phyloP scores from a whole-genome alignment of 2,797 vertebrate species.

The Pseudocheirus occidentalis region DNA sequence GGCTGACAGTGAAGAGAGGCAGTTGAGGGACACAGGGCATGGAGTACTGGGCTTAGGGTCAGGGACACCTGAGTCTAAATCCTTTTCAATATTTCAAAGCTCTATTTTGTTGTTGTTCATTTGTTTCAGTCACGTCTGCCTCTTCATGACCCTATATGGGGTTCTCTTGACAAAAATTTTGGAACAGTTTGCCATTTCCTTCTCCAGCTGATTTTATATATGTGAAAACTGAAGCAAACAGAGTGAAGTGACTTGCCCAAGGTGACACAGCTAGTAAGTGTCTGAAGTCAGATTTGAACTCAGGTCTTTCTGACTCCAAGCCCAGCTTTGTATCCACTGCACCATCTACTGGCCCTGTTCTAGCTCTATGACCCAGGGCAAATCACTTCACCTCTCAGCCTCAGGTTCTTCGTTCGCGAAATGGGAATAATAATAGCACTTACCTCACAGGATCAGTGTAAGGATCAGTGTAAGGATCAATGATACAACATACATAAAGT shows the following conservation, averaged over 20 bases:
- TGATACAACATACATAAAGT: background rate
- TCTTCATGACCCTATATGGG: background rate
- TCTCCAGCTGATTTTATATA: background rate
- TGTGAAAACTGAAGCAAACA: background rate
- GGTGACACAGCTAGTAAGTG: background rate
- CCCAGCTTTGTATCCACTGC: background rate
- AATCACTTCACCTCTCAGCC: background rate
- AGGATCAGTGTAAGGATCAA: too few relatives aligned
- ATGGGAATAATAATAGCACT: background rate
- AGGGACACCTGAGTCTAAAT: background rate
- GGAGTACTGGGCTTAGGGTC: background rate
- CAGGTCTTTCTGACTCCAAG: background rate
- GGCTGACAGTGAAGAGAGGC: background rate
- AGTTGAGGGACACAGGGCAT: background rate
- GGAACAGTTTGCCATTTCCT: background rate
- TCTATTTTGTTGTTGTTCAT: background rate
- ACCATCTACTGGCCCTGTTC: background rate
- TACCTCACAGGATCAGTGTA: background rate
- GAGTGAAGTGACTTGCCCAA: background rate
- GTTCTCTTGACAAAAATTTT: background rate
- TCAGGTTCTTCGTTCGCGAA: background rate
- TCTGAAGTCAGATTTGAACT: background rate
- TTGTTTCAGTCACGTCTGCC: background rate
- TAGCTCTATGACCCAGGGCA: background rate
- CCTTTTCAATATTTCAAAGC: background rate